These are phyloP conservation scores for Micoletzkya japonica DNA, from an alignment of 2,888 invertebrate genomes.

Conservation along the genomic window DNA sequence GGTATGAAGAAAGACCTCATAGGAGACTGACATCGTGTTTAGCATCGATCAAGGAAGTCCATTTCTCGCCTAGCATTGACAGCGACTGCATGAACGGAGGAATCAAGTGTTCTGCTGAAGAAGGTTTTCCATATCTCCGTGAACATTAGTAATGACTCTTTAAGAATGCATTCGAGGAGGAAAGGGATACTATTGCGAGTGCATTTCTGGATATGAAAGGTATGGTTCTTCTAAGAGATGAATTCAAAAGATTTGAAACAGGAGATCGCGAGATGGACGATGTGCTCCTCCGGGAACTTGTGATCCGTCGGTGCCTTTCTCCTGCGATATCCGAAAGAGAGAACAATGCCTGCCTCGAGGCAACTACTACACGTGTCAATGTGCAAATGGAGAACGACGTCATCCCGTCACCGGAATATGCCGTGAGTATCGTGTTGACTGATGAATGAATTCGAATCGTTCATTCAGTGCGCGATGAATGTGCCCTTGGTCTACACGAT, in stretches of 20 bases:
- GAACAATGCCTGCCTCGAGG: constrained; percentile 61
- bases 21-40: no score
- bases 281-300: constrained; percentile 48
- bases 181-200: constrained; percentile 45
- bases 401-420: constrained; percentile 63
- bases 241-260: constrained; percentile 3
- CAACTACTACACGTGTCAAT: constrained; percentile 61
- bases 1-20: constrained; percentile 32
- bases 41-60: constrained; percentile 49
- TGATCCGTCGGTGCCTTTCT: constrained; percentile 52
- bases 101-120: constrained; percentile 43
- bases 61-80: constrained; percentile 47
- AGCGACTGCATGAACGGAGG: constrained; percentile 50
- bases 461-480: constrained; percentile 36
- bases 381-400: constrained; percentile 53
- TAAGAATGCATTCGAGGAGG: constrained; percentile 22
- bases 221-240: neutral
- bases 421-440: constrained; percentile 42
- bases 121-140: constrained; percentile 29
- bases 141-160: neutral
- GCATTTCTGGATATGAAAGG: constrained; percentile 51
- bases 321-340: constrained; percentile 58
- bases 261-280: constrained; percentile 19
- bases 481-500: constrained; percentile 54
- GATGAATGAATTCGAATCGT: constrained; percentile 22